Percentiles rank a stretch among this genome's conserved stretches.
These are phyloP conservation scores for Dusona sp. DNA, from an alignment of 2,888 invertebrate species.

Conservation along the genomic window DNA sequence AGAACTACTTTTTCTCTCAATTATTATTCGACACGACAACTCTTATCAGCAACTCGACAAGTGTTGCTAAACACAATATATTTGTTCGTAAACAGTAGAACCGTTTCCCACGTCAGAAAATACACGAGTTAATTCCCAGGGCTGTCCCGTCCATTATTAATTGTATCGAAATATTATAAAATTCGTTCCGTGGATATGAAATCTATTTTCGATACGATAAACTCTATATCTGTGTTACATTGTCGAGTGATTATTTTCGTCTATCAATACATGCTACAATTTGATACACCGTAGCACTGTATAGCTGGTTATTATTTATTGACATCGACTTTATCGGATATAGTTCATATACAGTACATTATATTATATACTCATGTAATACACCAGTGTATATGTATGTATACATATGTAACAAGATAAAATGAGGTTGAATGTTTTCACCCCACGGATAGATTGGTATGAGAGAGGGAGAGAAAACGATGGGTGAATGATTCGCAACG, in stretches of 20 bases:
- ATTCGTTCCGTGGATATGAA: slow-evolving; percentile 39
- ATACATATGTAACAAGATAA: slow-evolving; percentile 17
- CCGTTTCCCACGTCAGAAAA: slow-evolving; percentile 17
- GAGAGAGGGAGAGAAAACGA: slow-evolving; percentile 2
- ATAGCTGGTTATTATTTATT: slow-evolving; percentile 57
- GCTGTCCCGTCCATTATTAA: slow-evolving; percentile 18
- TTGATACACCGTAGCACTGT: slow-evolving; percentile 37
- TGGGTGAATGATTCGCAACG: slow-evolving; percentile 40
- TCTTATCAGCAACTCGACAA: not conserved
- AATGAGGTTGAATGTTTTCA: slow-evolving; percentile 50
- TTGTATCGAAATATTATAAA: slow-evolving; percentile 34
- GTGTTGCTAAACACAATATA: not conserved
- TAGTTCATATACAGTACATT: not conserved
- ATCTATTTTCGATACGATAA: slow-evolving; percentile 33
- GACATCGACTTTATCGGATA: slow-evolving; percentile 46
- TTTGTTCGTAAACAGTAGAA: not conserved
- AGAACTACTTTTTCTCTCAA: not conserved
- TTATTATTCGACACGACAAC: not conserved
- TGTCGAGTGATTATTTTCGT: slow-evolving; percentile 54
- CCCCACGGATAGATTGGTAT: slow-evolving; percentile 32
- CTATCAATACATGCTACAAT: slow-evolving; percentile 50
- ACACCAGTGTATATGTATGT: not conserved
- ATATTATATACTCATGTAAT: slow-evolving; percentile 24
- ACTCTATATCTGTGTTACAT: slow-evolving; percentile 37
- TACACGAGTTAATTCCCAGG: slow-evolving; percentile 39